Evolutionary conservation across 2,113 vertebrate genomes (phyloP).

Genomic region (Xiphophorus hellerii): DNA sequence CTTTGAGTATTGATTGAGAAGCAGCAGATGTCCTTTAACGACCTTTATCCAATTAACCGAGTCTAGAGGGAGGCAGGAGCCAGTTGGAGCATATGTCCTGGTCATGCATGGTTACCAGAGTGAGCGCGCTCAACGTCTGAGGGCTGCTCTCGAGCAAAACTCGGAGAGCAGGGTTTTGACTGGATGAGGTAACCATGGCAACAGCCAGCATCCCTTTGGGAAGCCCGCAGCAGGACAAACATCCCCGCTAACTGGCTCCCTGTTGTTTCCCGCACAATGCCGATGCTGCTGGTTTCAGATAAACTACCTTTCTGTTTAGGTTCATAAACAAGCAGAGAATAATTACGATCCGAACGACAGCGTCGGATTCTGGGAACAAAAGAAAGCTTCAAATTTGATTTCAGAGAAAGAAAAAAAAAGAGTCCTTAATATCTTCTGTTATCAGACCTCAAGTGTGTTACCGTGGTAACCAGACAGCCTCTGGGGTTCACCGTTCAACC

Average conservation of each 20-base stretch:
- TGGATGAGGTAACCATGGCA: constrained; percentile 64
- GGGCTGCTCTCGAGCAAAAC: neutral
- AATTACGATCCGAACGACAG: neutral
- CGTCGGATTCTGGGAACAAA: neutral
- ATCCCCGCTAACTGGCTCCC: constrained; percentile 16
- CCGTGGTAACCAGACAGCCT: constrained; percentile 53
- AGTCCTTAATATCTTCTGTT: constrained; percentile 29
- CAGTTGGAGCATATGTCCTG: constrained; percentile 30
- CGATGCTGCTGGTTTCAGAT: constrained; percentile 6
- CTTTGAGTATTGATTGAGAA: constrained; percentile 9
- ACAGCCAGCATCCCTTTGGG: constrained; percentile 38
- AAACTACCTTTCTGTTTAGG: neutral
- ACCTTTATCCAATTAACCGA: constrained; percentile 47
- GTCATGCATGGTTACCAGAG: constrained; percentile 47
- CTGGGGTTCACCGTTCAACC: constrained; percentile 9
- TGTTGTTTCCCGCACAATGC: constrained; percentile 1
- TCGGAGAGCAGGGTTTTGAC: constrained; percentile 27
- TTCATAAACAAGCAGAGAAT: too few species aligned
- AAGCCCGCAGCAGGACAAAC: constrained; percentile 33
- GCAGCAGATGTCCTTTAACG: constrained; percentile 49
- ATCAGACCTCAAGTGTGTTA: constrained; percentile 41
- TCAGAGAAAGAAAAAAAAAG: neutral
- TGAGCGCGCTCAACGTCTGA: constrained; percentile 11
- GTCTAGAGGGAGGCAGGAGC: constrained; percentile 23
- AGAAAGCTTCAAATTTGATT: neutral